Evolutionary conservation across 2,113 vertebrate genomes (phyloP), one percentile per base, ranked within the genome.

Genomic region (Turdus rufiventris): DNA sequence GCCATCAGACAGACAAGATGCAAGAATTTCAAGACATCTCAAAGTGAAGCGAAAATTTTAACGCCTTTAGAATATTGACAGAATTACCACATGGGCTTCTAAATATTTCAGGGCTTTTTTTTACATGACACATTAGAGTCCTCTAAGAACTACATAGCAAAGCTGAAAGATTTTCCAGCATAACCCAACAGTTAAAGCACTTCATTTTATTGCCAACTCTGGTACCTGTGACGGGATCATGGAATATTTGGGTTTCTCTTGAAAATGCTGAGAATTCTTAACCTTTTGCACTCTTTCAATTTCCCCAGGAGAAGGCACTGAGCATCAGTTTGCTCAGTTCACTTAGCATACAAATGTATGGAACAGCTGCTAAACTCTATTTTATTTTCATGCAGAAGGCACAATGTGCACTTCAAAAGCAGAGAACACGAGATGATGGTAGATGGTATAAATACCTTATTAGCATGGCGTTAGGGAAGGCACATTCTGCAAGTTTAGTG

Each of bases 141-240:
- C 31, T 66, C 60, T 36, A 19, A 65, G n/a, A 91, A 24, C 26
- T 38, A 54, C 7, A 34, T 1, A 62, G 20, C 3, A 53, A 91
- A 73, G 28, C 21, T 31, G 58, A 45, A 67, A 47, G 18, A 18
- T 85, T 83, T 76, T 60, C n/a, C 42, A 57, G 15, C 7, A 42
- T 28, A 68, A 73, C 25, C 2, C 10, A 75, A 56, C 6, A 50
- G 38, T 36, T 34, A 47, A 57, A 86, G 68, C 19, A 18, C 8
- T 36, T 61, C 9, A 26, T 18, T 7, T 4, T 51, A 40, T 14
- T 33, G 19, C 51, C 51, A 83, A 1, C 33, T 76, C 34, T 33
- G 17, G 29, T 42, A 48, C 26, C 18, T 77, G 20, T 21, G 47
- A 89, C 0, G 0, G 45, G 9, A 65, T 58, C 2, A 11, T 26